Evolutionary conservation across 2,797 vertebrate genomes (phyloP), one percentile per base, ranked within the genome.

Genomic region (Micropoecilia bifurca): DNA sequence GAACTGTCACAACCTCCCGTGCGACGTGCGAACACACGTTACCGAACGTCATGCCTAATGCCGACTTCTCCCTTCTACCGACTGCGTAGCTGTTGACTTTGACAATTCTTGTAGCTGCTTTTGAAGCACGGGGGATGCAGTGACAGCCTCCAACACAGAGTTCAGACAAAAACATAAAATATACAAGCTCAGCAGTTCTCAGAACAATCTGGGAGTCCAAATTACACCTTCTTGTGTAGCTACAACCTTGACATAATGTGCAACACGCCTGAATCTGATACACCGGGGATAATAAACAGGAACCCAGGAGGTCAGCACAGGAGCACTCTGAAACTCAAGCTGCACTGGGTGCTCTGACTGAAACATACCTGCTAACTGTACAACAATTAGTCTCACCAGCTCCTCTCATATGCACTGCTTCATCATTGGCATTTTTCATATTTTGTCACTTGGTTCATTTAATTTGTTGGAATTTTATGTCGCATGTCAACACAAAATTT

Each of bases 201-300:
- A 45, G 69, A 90, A 90, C 88, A 91, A 88, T 84, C 82, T 39
- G 75, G 50, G 73, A 83, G 84, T 85, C 85, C 48, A 82, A 84
- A 84, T 88, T 86, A 87, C 84, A 89, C 59, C 79, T 90, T 83
- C 43, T 76, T 81, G 61, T 89, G 88, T 90, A 87, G 84, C 80
- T 88, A 89, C 89, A 93, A 92, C 91, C 89, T 91, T 91, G 88
- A 93, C 90, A 89, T 89, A 73, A 93, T 85, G 83, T 88, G 81
- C 85, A 80, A 91, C 88, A 93, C 78, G 85, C 86, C 85, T 92
- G 81, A 87, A 89, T 82, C 53, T 85, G 87, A 90, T 88, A 91
- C 43, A 73, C 74, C 39, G 47, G 61, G 20, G 46, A 86, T 79
- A 69, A 87, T 75, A 84, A 16, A 73, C 75, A 43, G 76, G 18